These are phyloP conservation scores for Zele albiditarsus DNA, from an alignment of 2,888 invertebrate genomes.

Conservation along the genomic window DNA sequence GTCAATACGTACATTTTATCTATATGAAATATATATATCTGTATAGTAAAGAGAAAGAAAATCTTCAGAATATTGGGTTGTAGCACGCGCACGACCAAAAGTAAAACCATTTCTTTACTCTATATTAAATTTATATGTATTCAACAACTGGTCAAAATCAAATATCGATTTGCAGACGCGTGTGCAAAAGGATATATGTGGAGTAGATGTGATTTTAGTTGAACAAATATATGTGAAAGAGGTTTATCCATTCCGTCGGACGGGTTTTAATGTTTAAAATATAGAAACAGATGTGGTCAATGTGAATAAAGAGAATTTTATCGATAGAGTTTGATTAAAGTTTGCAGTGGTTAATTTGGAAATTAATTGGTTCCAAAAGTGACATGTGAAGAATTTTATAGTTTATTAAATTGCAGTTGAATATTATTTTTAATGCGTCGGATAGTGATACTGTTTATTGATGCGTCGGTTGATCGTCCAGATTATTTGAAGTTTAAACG, in stretches of 20 bases:
- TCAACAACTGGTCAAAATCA: conserved; percentile 33
- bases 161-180: conserved; percentile 55
- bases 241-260: conserved; percentile 30
- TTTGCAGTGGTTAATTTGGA: too few relatives aligned
- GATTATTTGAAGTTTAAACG: too few relatives aligned
- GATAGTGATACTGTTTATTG: too few relatives aligned
- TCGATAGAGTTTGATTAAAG: too few relatives aligned
- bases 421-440: too few relatives aligned
- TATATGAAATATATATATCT: background rate
- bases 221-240: conserved; percentile 59
- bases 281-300: background rate
- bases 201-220: conserved; percentile 63
- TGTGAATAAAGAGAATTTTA: background rate
- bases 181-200: conserved; percentile 58
- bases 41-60: conserved; percentile 26
- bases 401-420: too few relatives aligned
- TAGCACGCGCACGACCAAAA: conserved; percentile 52
- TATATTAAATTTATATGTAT: background rate
- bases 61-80: conserved; percentile 50
- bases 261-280: conserved; percentile 12
- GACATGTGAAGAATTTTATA: too few relatives aligned
- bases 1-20: conserved; percentile 54
- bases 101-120: conserved; percentile 14
- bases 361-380: too few relatives aligned
- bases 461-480: too few relatives aligned